Evolutionary conservation across 2,797 vertebrate genomes (phyloP), one percentile per base, ranked within the genome.

Genomic region (Gobio occitaniae): DNA sequence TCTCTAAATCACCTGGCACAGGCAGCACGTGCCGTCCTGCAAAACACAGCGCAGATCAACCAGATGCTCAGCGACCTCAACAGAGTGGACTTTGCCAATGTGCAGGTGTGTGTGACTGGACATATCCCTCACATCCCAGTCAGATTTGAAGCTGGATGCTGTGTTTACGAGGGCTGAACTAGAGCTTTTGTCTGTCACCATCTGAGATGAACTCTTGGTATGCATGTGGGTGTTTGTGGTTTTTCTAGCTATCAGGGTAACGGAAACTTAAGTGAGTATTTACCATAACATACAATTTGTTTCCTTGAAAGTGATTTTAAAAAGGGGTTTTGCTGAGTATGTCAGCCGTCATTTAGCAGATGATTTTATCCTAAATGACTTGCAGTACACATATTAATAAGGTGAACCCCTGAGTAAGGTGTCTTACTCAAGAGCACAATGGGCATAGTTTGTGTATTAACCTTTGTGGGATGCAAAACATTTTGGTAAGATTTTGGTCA

Each of bases 21-120:
- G 92, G 97, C 97, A 0, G 97, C 97, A 0, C 96, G 97, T 0
- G 97, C 97, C 0, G 97, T 98, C 77, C 95, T 99, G 78, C 97
- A 99, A 94, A 99, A 99, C 93, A 97, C 97, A 0, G 97, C 97
- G 0, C 97, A 99, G 93, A 99, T 99, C 92, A 98, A 95, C 94
- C 97, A 99, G 95, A 98, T 99, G 97, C 95, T 99, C 78, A 98
- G 96, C 0, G 97, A 99, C 92, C 97, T 99, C 90, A 99, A 98
- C 92, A 95, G 97, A 0, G 97, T 98, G 1, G 97, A 99, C 92
- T 99, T 99, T 89, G 97, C 97, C 47, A 99, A 98, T 17, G 97
- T 99, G 71, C 97, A 98, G 96, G 97, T 98, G 75, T 50, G 75
- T 75, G 82, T 63, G n/a, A 48, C 25, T 1, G 15, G 25, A 80